Percentiles rank a stretch among this genome's conserved stretches.
These are phyloP conservation scores for Stenodera caucasica DNA, from an alignment of 2,888 invertebrate genomes.

Conservation along the genomic window DNA sequence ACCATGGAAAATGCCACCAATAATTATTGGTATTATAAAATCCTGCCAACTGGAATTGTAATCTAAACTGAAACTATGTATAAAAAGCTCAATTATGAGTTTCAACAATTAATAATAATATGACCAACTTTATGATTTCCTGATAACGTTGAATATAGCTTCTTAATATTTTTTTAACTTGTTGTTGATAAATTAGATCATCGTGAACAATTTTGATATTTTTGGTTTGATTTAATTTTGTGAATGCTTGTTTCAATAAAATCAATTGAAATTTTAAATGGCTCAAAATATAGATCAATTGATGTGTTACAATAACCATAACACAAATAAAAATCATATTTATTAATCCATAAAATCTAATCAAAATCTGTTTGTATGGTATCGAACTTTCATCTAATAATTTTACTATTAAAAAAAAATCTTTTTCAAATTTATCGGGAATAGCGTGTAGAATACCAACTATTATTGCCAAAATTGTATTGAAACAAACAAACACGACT, in stretches of 20 bases:
- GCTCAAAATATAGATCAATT: neutral
- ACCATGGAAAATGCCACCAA: neutral
- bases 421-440: neutral
- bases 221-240: neutral
- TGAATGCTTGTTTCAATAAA: neutral
- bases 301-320: constrained; percentile 1
- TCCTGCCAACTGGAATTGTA: neutral
- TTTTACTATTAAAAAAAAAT: neutral
- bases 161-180: neutral
- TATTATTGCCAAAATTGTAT: neutral
- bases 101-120: neutral
- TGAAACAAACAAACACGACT: neutral
- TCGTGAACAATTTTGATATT: neutral
- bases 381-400: neutral
- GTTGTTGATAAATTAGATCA: neutral
- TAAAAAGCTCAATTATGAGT: too few relatives aligned
- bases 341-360: neutral
- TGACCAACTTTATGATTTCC: neutral
- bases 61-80: too few relatives aligned
- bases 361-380: neutral
- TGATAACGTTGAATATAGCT: neutral
- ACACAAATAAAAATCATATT: neutral
- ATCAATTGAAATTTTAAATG: constrained; percentile 1
- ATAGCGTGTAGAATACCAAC: neutral
- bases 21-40: neutral